Conservation (phyloP, 2,797 vertebrate species). For the Coilia nasus region DNA sequence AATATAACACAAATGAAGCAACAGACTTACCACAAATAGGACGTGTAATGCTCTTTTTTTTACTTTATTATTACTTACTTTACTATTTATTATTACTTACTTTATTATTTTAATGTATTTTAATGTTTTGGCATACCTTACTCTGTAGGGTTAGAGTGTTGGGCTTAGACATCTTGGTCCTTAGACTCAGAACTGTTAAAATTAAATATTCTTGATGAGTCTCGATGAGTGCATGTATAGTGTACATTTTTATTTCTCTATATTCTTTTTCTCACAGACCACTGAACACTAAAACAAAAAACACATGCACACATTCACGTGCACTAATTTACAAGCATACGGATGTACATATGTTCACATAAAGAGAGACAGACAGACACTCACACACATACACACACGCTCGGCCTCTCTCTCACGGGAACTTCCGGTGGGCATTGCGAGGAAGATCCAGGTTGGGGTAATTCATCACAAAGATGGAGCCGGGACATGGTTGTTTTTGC, state of each 20-base stretch:
- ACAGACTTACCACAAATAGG: not conserved
- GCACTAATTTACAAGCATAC: too few relatives aligned
- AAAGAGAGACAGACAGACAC: conserved; percentile 21
- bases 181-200: too few relatives aligned
- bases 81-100: not conserved
- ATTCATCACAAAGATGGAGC: conserved; percentile 65
- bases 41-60: not conserved
- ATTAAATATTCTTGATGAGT: too few relatives aligned
- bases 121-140: not conserved
- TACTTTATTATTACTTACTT: not conserved
- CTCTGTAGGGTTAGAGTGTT: not conserved
- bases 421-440: conserved; percentile 60
- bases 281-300: too few relatives aligned
- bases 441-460: conserved; percentile 63
- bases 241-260: not conserved
- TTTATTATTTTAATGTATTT: not conserved
- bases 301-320: too few relatives aligned
- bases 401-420: conserved; percentile 43
- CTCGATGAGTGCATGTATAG: too few relatives aligned
- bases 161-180: too few relatives aligned
- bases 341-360: not conserved
- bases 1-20: not conserved
- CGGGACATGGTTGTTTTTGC: conserved; percentile 68
- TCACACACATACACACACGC: conserved; percentile 19
- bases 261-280: not conserved